Conservation (phyloP, 2,113 vertebrate genomes). For the Petromus typicus region DNA sequence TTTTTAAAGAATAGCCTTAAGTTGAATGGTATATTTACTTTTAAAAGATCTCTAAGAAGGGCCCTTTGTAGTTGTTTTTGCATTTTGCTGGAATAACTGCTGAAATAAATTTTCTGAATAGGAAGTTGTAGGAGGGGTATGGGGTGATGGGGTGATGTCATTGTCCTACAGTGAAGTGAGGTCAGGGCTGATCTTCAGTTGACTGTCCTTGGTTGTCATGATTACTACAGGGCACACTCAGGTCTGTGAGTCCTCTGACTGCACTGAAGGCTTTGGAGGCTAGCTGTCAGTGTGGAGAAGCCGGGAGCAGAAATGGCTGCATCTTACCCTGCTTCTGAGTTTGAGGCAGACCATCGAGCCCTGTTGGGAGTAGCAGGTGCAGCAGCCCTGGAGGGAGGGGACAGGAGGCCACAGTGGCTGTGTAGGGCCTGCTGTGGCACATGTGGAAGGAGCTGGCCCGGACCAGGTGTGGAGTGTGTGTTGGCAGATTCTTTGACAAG, state of each 20-base stretch:
- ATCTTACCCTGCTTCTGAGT: rapidly evolving
- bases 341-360: rapidly evolving
- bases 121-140: not conserved
- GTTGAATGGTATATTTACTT: not conserved
- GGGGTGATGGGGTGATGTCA: not conserved
- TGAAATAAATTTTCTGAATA: too few species aligned
- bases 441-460: not conserved
- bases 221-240: not conserved
- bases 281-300: not conserved
- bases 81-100: not conserved
- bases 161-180: not conserved
- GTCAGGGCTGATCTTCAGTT: not conserved
- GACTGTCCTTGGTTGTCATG: not conserved
- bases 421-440: rapidly evolving
- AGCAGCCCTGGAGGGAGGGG: not conserved
- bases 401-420: not conserved
- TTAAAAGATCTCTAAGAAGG: not conserved
- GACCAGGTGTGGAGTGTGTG: not conserved
- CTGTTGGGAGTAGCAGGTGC: not conserved
- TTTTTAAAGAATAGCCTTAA: not conserved
- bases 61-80: not conserved
- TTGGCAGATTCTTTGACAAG: not conserved
- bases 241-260: not conserved
- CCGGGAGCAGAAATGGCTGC: not conserved
- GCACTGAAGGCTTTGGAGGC: not conserved